A percentile compares a stretch with the other conserved stretches of the same genome.
phyloP scores from a whole-genome alignment of 2,797 vertebrate species.

The Myripristis murdjan region DNA sequence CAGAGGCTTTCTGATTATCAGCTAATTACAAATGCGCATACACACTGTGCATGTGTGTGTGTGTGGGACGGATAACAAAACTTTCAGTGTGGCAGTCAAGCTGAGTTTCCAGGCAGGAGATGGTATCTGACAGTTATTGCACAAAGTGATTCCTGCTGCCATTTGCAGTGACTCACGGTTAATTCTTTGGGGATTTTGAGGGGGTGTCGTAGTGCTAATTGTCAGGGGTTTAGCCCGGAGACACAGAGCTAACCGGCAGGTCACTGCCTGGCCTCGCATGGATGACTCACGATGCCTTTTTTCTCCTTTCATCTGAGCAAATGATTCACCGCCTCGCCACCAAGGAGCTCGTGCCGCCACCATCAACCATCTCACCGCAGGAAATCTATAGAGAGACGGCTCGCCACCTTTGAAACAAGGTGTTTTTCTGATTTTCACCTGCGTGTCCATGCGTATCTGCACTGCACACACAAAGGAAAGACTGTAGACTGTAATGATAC shows the following conservation, averaged over 20 bases:
- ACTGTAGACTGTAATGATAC: too few species aligned
- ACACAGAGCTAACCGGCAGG: conserved; percentile 69
- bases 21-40: too few species aligned
- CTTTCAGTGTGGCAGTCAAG: conserved; percentile 1
- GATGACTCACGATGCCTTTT: conserved; percentile 64
- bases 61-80: background rate
- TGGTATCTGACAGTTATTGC: conserved; percentile 51
- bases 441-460: conserved; percentile 34
- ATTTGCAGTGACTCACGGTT: conserved; percentile 44
- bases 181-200: conserved; percentile 33
- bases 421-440: conserved; percentile 23
- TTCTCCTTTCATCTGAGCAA: conserved; percentile 43
- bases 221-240: conserved; percentile 53
- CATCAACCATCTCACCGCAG: conserved; percentile 45
- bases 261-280: conserved; percentile 40
- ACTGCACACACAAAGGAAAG: background rate
- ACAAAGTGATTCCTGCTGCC: conserved; percentile 38
- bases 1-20: too few species aligned
- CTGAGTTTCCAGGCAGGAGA: conserved; percentile 1
- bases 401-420: conserved; percentile 29
- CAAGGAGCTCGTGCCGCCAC: conserved; percentile 28
- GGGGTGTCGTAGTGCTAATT: conserved; percentile 58
- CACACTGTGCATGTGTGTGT: background rate
- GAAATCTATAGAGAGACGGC: conserved; percentile 12
- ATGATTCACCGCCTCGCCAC: conserved; percentile 60